phyloP scores from a whole-genome alignment of 2,888 invertebrate genomes.

The Colostygia pectinataria region DNA sequence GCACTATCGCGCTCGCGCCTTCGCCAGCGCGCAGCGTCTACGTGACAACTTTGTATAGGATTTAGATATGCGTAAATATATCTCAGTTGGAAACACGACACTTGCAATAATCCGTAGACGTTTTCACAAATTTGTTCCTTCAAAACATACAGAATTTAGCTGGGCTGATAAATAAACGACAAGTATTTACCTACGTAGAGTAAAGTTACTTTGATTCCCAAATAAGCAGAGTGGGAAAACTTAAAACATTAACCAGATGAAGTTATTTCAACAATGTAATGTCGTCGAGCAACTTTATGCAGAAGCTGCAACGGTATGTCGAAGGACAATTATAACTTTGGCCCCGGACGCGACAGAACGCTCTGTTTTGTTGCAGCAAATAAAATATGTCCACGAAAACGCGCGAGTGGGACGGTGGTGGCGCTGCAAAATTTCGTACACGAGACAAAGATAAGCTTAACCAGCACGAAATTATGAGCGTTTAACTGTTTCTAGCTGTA shows the following conservation, averaged over 20 bases:
- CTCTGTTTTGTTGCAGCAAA: slow-evolving; percentile 68
- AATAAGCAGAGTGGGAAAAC: slow-evolving; percentile 50
- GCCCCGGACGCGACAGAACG: slow-evolving; percentile 71
- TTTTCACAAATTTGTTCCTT: slow-evolving; percentile 4
- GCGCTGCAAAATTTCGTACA: slow-evolving; percentile 76
- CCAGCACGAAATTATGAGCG: slow-evolving; percentile 83
- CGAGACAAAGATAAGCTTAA: slow-evolving; percentile 83
- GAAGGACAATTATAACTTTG: slow-evolving; percentile 81
- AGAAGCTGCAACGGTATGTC: slow-evolving; percentile 78
- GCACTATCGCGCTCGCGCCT: slow-evolving; percentile 65
- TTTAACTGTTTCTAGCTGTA: slow-evolving; percentile 83
- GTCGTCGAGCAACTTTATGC: slow-evolving; percentile 71
- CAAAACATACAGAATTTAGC: neutral
- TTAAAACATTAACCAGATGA: slow-evolving; percentile 71
- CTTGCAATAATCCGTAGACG: slow-evolving; percentile 7
- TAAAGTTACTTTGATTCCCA: slow-evolving; percentile 35
- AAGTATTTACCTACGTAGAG: slow-evolving; percentile 26
- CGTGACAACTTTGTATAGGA: slow-evolving; percentile 60
- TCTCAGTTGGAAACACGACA: slow-evolving; percentile 36
- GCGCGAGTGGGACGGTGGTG: slow-evolving; percentile 68
- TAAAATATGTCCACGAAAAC: slow-evolving; percentile 78
- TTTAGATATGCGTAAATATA: slow-evolving; percentile 64
- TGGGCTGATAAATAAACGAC: slow-evolving; percentile 28
- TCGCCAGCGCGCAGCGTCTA: slow-evolving; percentile 62
- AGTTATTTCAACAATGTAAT: slow-evolving; percentile 77